Conservation (phyloP, 2,888 invertebrate genomes). For the Polietes domitor region DNA sequence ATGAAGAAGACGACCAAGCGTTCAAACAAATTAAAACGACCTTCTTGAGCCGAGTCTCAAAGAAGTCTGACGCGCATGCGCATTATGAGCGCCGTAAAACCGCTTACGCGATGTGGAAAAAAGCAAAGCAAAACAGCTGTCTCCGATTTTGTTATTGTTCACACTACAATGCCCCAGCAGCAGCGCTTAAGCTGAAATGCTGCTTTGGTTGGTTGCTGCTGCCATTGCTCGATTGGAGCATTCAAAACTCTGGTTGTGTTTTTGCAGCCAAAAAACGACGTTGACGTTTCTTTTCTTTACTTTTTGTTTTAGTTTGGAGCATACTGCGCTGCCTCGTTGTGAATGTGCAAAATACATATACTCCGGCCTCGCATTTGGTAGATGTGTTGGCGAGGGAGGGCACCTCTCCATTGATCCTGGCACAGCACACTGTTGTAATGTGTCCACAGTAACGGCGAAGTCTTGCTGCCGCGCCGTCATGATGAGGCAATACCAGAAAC, state of each 20-base stretch:
- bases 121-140: slow-evolving; percentile 49
- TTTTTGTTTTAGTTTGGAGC: background rate
- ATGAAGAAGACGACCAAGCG: slow-evolving; percentile 45
- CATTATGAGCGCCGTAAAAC: slow-evolving; percentile 62
- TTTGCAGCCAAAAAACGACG: slow-evolving; percentile 66
- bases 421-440: slow-evolving; percentile 47
- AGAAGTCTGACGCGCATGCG: slow-evolving; percentile 80
- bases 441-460: slow-evolving; percentile 55
- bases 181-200: slow-evolving; percentile 46
- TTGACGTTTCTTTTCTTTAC: slow-evolving; percentile 50
- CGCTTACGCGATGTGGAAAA: slow-evolving; percentile 13
- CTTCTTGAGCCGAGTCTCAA: slow-evolving; percentile 81
- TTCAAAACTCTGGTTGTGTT: slow-evolving; percentile 61
- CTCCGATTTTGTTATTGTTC: slow-evolving; percentile 4
- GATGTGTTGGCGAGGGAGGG: background rate
- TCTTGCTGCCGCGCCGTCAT: slow-evolving; percentile 40
- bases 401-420: slow-evolving; percentile 4
- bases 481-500: slow-evolving; percentile 59
- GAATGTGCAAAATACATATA: slow-evolving; percentile 20
- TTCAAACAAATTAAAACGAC: slow-evolving; percentile 74
- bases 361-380: background rate
- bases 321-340: background rate
- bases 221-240: slow-evolving; percentile 48
- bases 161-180: background rate
- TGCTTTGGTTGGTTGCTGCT: slow-evolving; percentile 24